These are phyloP conservation scores for Chrysocyon brachyurus DNA, from an alignment of 2,797 vertebrate species.

Conservation along the genomic window DNA sequence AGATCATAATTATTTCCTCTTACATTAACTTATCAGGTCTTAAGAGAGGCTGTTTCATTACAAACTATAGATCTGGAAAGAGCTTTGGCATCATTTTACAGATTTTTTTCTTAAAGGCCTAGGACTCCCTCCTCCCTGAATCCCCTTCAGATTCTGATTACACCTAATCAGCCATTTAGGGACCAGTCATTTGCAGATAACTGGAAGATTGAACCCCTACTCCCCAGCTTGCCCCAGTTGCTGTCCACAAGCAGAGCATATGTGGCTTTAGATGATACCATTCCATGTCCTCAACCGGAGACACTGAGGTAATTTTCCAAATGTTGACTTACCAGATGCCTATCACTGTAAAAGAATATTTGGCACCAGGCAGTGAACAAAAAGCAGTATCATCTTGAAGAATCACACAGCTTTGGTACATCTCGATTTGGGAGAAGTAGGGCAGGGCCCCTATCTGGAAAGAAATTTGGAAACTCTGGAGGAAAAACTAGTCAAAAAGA, in stretches of 20 bases:
- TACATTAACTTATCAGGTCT: background rate
- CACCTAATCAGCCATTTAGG: constrained; percentile 66
- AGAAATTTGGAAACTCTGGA: background rate
- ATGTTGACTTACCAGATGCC: constrained; percentile 78
- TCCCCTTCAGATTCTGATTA: constrained; percentile 78
- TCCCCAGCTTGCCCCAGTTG: constrained; percentile 38
- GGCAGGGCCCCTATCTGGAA: background rate
- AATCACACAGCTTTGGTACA: background rate
- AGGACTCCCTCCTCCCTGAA: constrained; percentile 54
- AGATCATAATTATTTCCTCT: background rate
- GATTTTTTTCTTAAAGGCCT: background rate
- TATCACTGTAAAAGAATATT: constrained; percentile 83
- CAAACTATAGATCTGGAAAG: background rate
- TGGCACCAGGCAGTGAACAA: constrained; percentile 72
- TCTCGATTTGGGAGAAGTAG: background rate
- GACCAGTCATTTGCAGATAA: constrained; percentile 77
- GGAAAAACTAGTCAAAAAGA: background rate
- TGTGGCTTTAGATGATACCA: constrained; percentile 69
- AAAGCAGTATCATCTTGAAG: constrained; percentile 75
- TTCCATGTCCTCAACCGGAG: constrained; percentile 76
- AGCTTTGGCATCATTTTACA: constrained; percentile 8
- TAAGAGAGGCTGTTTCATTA: background rate
- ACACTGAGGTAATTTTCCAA: constrained; percentile 78
- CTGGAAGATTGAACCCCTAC: constrained; percentile 50
- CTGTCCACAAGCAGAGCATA: constrained; percentile 54